Evolutionary conservation across 1,140 invertebrate genomes (phyloP).

Genomic region (Chelonus insularis): DNA sequence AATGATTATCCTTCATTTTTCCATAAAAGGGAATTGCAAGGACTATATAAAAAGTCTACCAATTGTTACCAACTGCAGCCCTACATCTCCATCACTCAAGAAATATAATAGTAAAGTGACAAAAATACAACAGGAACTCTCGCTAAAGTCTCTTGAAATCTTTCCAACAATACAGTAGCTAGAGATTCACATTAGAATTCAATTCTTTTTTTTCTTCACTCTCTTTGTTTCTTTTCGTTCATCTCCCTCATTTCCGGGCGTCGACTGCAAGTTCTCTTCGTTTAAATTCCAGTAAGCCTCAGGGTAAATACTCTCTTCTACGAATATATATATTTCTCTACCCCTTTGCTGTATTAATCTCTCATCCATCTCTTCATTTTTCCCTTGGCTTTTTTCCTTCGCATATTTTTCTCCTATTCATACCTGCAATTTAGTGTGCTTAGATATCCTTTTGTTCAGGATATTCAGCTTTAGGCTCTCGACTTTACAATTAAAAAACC

Average conservation of each 20-base stretch:
- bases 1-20: no score
- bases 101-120: neutral
- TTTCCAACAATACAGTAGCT: neutral
- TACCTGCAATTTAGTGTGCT: neutral
- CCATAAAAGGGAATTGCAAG: no score
- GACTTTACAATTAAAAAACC: conserved; percentile 2
- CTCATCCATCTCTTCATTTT: neutral
- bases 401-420: neutral
- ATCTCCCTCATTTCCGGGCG: conserved; percentile 1
- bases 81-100: neutral
- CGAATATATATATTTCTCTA: neutral
- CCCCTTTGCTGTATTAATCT: neutral
- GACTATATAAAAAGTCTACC: no score
- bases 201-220: neutral
- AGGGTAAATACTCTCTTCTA: neutral
- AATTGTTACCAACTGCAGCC: no score
- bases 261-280: neutral
- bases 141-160: neutral
- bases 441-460: neutral
- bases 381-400: neutral
- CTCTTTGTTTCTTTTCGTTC: neutral
- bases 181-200: conserved; percentile 1
- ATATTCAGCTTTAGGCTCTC: no score
- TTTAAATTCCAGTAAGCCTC: conserved; percentile 1
- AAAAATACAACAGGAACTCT: neutral